Conservation (phyloP, 2,888 invertebrate genomes). For the Neoascia interrupta region DNA sequence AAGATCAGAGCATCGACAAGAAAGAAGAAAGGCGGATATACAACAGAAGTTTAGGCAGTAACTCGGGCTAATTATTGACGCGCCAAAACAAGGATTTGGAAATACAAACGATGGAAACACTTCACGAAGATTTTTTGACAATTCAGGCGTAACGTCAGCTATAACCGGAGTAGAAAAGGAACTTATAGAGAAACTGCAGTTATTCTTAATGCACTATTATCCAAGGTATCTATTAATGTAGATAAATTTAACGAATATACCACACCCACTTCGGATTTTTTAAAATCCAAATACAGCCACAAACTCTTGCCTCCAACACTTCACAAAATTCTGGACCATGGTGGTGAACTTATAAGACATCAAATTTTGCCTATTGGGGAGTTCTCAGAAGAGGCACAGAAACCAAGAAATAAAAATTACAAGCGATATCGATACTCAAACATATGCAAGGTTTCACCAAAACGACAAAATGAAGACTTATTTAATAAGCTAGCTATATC, state of each 20-base stretch:
- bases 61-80: background rate
- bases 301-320: background rate
- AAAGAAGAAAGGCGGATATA: background rate
- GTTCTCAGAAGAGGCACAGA: too few relatives aligned
- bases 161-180: too few relatives aligned
- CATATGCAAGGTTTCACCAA: background rate
- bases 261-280: background rate
- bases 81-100: background rate
- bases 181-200: background rate
- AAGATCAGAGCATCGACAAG: background rate
- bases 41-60: background rate
- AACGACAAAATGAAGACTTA: background rate
- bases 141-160: background rate
- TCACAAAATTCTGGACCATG: background rate
- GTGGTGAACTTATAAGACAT: too few relatives aligned
- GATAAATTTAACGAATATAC: background rate
- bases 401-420: too few relatives aligned
- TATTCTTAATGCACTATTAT: background rate
- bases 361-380: too few relatives aligned
- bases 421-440: background rate
- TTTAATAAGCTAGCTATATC: background rate
- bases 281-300: background rate
- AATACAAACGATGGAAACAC: background rate
- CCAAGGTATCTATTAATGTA: background rate
- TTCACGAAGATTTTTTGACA: background rate